Conservation (phyloP, 2,888 invertebrate genomes). For the Dione juno region DNA sequence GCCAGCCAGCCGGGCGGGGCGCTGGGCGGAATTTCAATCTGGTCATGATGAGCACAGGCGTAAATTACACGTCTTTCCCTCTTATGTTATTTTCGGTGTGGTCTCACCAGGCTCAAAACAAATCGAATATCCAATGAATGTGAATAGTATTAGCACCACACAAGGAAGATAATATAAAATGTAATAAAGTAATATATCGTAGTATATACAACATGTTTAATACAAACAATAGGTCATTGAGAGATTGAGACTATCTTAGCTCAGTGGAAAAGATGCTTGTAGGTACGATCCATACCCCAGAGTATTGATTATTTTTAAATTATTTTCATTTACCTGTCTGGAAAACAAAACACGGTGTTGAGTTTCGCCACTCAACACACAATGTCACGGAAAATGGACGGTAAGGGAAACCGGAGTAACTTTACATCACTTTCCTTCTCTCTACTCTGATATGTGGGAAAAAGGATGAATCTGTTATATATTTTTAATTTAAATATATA, state of each 20-base stretch:
- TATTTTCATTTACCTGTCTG: too few species aligned
- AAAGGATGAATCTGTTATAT: too few species aligned
- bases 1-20: slow-evolving; percentile 68
- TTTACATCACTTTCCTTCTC: too few species aligned
- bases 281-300: too few species aligned
- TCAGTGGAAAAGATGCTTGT: neutral
- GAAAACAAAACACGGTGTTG: neutral
- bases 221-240: too few species aligned
- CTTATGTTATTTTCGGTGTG: slow-evolving; percentile 42
- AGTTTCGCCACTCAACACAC: neutral
- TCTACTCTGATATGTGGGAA: too few species aligned
- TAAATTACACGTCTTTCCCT: slow-evolving; percentile 71
- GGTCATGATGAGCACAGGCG: slow-evolving; percentile 75
- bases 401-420: too few species aligned
- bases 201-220: neutral
- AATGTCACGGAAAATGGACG: too few species aligned
- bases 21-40: slow-evolving; percentile 79
- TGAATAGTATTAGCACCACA: neutral
- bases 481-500: too few species aligned
- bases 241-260: too few species aligned
- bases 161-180: neutral
- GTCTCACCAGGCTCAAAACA: slow-evolving; percentile 25
- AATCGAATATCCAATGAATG: slow-evolving; percentile 17
- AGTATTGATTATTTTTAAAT: too few species aligned
- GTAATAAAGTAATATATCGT: neutral